phyloP scores from a whole-genome alignment of 2,888 invertebrate species.

The Tenthredo mesomela region DNA sequence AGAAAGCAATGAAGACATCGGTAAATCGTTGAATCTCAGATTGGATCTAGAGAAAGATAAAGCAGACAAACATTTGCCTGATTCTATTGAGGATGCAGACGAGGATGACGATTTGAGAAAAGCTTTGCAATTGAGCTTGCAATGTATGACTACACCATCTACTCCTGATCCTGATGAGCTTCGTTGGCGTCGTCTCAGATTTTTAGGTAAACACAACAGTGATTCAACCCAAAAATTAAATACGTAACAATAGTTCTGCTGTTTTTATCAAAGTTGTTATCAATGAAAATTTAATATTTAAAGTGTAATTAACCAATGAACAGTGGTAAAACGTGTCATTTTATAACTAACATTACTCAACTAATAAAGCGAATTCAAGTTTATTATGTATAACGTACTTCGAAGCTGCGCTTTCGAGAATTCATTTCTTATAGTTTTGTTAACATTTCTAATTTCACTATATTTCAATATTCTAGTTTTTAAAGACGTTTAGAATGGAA shows the following conservation, averaged over 20 bases:
- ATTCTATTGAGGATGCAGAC: slow-evolving; percentile 65
- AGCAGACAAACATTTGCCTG: slow-evolving; percentile 52
- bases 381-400: slow-evolving; percentile 25
- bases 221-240: slow-evolving; percentile 73
- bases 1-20: slow-evolving; percentile 68
- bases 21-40: slow-evolving; percentile 65
- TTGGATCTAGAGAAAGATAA: slow-evolving; percentile 61
- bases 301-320: slow-evolving; percentile 63
- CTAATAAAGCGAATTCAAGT: slow-evolving; percentile 54
- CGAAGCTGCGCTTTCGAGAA: not conserved
- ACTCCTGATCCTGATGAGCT: slow-evolving; percentile 74
- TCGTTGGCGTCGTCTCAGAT: slow-evolving; percentile 70
- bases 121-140: slow-evolving; percentile 79
- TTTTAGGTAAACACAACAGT: slow-evolving; percentile 66
- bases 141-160: slow-evolving; percentile 74
- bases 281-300: slow-evolving; percentile 63
- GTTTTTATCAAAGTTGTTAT: slow-evolving; percentile 56
- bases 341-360: slow-evolving; percentile 63
- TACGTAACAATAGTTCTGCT: slow-evolving; percentile 70
- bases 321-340: slow-evolving; percentile 58
- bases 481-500: not conserved
- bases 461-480: not conserved
- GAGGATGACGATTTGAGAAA: slow-evolving; percentile 77
- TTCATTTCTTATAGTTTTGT: slow-evolving; percentile 24
- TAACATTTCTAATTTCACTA: not conserved